Conservation (phyloP, 2,113 vertebrate species). For the Tringa solitaria region DNA sequence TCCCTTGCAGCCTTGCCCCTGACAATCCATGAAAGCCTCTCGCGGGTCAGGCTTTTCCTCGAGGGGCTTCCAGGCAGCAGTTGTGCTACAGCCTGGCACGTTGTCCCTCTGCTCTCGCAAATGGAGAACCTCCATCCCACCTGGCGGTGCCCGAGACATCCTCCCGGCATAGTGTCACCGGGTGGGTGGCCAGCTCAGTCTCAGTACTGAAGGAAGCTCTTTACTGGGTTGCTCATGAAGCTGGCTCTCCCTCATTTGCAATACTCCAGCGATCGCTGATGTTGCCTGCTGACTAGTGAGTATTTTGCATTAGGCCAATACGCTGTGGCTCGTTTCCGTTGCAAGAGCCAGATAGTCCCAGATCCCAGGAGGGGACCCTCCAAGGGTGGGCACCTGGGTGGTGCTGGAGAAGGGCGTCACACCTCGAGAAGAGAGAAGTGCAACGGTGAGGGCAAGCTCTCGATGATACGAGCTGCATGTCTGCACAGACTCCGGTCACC, state of each 20-base stretch:
- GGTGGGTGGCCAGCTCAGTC: not conserved
- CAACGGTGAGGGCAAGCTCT: not conserved
- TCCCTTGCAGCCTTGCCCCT: not conserved
- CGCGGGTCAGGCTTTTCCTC: not conserved
- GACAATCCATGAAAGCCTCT: not conserved
- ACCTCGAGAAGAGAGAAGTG: not conserved
- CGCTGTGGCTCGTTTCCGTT: fast-evolving
- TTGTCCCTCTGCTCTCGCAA: not conserved
- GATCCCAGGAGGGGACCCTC: not conserved
- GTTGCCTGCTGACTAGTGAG: not conserved
- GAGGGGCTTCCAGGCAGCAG: not conserved
- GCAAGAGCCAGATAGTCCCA: not conserved
- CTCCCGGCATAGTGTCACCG: not conserved
- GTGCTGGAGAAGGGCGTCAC: not conserved
- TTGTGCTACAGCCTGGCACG: not conserved
- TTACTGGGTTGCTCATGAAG: not conserved
- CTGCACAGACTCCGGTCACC: not conserved
- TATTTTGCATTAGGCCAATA: not conserved
- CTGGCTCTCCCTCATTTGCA: not conserved
- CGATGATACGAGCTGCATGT: not conserved
- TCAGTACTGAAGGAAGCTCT: not conserved
- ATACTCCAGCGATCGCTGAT: not conserved
- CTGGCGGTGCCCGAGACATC: fast-evolving
- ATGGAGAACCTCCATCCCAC: not conserved
- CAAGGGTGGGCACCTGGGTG: not conserved